Base-by-base conservation (phyloP, 2,113 vertebrate genomes). In the Vireo altiloquus region DNA sequence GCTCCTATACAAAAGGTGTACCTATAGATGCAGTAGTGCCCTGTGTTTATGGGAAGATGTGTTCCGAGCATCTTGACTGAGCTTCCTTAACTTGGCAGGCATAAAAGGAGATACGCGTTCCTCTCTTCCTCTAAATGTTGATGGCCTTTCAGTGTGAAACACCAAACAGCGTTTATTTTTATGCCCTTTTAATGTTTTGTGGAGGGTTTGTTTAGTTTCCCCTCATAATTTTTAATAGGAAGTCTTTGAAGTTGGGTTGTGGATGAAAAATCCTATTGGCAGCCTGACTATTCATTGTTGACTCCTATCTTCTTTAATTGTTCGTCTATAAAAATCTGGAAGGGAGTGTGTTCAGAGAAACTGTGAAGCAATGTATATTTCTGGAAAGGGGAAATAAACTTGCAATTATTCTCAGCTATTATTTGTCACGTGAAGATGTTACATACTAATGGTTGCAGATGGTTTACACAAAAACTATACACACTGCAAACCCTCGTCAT, bases 321-420 rank as follows among this genome's bases (percentile, higher is more conserved):
- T 89, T 57, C 27, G 12, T 78, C 77, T 82, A 25, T 93, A 84
- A 87, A 93, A 91, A 78, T 89, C 60, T 94, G 80, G 71, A 86
- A 89, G 66, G 66, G 94, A 83, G 39, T 35, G 30, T 80, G 60
- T 93, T 91, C 75, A 52, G 90, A 92, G 90, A 77, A 77, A 64
- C 33, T 90, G 53, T 71, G 90, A 82, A 88, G 87, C 82, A 83
- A 83, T 64, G 60, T 93, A 2, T 81, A 90, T 96, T 93, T 96
- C 85, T 96, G 82, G 90, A 95, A 83, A 85, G 66, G 44, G 82
- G 82, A 94, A 96, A 88, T 90, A 95, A 96, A 75, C 88, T 88
- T 68, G 79, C 71, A 88, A 35, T 95, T 93, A 94, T 81, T 92
- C 71, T 90, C 79, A 92, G 64, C 82, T 75, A 70, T 96, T 95